phyloP scores from a whole-genome alignment of 2,113 vertebrate genomes.

The Salvator merianae region DNA sequence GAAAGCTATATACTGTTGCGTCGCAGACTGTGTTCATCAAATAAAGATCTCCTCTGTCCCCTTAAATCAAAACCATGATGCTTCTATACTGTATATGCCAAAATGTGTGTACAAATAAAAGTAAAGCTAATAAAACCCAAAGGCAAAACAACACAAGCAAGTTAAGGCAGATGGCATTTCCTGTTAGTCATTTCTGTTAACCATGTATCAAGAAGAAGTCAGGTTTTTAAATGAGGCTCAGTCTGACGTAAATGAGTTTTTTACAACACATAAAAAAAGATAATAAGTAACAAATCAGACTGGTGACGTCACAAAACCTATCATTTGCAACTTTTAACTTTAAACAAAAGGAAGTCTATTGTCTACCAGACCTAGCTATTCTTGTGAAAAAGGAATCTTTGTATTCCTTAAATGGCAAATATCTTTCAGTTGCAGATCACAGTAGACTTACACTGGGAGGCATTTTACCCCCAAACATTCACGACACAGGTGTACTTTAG shows the following conservation, averaged over 20 bases:
- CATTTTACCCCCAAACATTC: not conserved
- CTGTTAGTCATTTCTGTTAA: not conserved
- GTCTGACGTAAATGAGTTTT: not conserved
- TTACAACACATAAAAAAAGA: not conserved
- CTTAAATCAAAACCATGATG: not conserved
- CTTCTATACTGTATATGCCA: not conserved
- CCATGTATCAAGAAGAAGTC: not conserved
- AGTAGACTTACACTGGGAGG: not conserved
- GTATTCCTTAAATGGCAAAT: too few relatives aligned
- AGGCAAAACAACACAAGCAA: not conserved
- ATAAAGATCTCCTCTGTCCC: not conserved
- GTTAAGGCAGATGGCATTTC: not conserved
- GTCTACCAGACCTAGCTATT: not conserved
- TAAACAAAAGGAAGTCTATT: not conserved
- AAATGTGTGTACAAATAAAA: not conserved
- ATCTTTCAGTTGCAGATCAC: not conserved
- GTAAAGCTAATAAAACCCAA: not conserved
- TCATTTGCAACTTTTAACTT: not conserved
- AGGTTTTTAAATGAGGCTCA: not conserved
- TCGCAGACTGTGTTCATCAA: not conserved
- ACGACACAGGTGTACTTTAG: too few relatives aligned
- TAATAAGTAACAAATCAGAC: conserved; percentile 4
- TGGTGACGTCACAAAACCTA: not conserved
- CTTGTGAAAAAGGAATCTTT: not conserved
- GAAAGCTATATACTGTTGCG: not conserved